A percentile compares a stretch with the other conserved stretches of the same genome.
Conservation (phyloP, 2,797 vertebrate genomes). For the Sternotherus odoratus region DNA sequence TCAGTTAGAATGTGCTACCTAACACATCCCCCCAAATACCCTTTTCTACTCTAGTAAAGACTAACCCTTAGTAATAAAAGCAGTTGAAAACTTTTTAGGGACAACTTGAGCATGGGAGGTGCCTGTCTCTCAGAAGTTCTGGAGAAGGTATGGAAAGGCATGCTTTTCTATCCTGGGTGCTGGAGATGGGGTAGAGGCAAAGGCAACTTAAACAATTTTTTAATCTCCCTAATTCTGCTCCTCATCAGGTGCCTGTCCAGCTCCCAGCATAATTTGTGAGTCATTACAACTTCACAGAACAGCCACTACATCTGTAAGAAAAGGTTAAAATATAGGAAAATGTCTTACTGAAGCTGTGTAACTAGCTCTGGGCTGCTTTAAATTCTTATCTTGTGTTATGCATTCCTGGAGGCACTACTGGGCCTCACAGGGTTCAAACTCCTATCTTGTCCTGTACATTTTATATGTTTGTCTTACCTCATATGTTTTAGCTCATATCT, state of each 20-base stretch:
- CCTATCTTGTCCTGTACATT: no score
- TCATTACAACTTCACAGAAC: fast-evolving
- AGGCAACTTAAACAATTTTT: not conserved
- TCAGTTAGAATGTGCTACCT: not conserved
- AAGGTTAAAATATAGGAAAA: no score
- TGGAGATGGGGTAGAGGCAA: not conserved
- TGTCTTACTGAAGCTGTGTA: no score
- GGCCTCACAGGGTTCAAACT: no score
- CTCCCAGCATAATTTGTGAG: fast-evolving
- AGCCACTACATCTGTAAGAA: no score
- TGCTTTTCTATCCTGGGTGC: not conserved
- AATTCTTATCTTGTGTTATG: no score
- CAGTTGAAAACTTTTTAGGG: not conserved
- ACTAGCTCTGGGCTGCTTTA: no score
- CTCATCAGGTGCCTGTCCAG: not conserved
- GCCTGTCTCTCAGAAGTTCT: not conserved
- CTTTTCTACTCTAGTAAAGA: not conserved
- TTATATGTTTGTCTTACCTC: no score
- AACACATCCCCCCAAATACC: not conserved
- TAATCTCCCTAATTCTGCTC: not conserved
- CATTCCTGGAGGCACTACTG: no score
- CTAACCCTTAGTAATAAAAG: not conserved
- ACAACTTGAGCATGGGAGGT: not conserved
- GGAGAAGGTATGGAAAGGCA: not conserved
- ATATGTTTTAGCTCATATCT: no score